Evolutionary conservation across 1,140 invertebrate species (phyloP).

Genomic region (Papilio dardanus): DNA sequence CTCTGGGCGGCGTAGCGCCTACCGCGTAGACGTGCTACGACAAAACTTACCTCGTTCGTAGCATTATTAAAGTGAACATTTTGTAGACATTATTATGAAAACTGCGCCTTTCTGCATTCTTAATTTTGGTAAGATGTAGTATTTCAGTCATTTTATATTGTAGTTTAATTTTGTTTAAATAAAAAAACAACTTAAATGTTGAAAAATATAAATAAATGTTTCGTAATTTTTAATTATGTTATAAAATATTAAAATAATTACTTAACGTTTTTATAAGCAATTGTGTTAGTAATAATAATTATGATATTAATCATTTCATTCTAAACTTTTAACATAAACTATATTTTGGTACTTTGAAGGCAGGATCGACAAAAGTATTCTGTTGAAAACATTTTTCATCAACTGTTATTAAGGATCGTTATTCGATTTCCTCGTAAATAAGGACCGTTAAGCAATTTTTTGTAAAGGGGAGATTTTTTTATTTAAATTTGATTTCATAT

Average conservation of each 20-base stretch:
- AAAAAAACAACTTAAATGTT: background rate
- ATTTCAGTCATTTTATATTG: background rate
- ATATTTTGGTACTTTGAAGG: background rate
- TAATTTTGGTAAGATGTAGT: conserved; percentile 13
- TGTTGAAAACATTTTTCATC: background rate
- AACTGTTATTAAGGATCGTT: background rate
- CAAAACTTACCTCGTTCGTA: conserved; percentile 41
- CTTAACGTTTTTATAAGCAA: no score
- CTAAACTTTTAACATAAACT: background rate
- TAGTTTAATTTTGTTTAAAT: background rate
- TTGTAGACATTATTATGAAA: background rate
- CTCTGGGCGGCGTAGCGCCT: conserved; percentile 50
- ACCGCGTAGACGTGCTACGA: conserved; percentile 47
- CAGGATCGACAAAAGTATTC: background rate
- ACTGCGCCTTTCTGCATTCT: background rate
- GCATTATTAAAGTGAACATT: background rate
- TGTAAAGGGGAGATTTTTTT: background rate
- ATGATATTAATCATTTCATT: background rate
- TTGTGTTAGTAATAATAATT: no score
- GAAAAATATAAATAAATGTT: background rate
- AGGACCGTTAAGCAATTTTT: background rate
- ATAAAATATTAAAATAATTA: no score
- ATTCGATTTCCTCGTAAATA: background rate
- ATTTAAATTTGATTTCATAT: background rate
- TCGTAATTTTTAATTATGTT: no score